Evolutionary conservation across 2,888 invertebrate genomes (phyloP).

Genomic region (Tenthredo notha): DNA sequence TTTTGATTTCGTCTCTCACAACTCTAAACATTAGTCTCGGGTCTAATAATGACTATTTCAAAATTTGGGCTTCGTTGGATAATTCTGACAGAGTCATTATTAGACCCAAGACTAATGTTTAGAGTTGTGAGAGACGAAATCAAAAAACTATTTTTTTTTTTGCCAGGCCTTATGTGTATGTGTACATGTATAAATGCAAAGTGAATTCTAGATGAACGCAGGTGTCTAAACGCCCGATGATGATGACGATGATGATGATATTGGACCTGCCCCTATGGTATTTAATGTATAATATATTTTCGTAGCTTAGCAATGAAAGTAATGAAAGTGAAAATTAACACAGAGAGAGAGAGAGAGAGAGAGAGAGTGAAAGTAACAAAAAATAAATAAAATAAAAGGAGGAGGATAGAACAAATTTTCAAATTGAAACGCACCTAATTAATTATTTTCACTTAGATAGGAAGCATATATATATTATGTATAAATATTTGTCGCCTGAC

Average conservation of each 20-base stretch:
- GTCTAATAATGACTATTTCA: no score
- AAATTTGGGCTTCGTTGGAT: no score
- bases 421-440: constrained; percentile 12
- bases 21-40: no score
- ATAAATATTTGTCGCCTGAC: constrained; percentile 14
- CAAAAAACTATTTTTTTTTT: no score
- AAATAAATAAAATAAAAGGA: no score
- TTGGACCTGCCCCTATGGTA: background rate
- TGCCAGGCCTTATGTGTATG: no score
- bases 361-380: background rate
- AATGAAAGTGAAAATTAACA: background rate
- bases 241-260: background rate
- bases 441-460: constrained; percentile 32
- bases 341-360: background rate
- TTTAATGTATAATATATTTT: constrained; percentile 17
- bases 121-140: no score
- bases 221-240: background rate
- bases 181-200: background rate
- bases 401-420: background rate
- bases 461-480: background rate
- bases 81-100: no score
- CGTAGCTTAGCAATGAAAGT: constrained; percentile 9
- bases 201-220: background rate
- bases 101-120: no score
- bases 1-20: no score